Percentiles rank a stretch among this genome's conserved stretches.
These are phyloP conservation scores for Danio albolineatus DNA, from an alignment of 2,797 vertebrate genomes.

Conservation along the genomic window DNA sequence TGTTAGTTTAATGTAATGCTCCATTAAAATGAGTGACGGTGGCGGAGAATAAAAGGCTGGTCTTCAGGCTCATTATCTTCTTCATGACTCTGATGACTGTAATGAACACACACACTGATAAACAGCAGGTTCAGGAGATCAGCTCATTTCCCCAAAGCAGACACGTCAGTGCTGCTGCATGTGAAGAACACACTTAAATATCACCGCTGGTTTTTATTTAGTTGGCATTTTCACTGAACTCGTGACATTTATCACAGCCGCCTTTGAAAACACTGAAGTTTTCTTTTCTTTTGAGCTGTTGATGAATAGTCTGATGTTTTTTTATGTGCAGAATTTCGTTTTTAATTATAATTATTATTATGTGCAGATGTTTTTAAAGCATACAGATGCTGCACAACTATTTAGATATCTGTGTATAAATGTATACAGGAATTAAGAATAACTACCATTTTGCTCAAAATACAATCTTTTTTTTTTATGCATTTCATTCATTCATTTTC, in stretches of 20 bases:
- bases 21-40: constrained; percentile 74
- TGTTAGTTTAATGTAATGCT: constrained; percentile 74
- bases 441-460: too few relatives aligned
- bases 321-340: too few relatives aligned
- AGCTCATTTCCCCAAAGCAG: constrained; percentile 31
- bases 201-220: background rate
- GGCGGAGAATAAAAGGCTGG: constrained; percentile 59
- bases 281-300: background rate
- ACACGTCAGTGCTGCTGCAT: background rate
- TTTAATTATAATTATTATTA: too few relatives aligned
- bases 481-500: too few relatives aligned
- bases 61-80: too few relatives aligned
- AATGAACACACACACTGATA: constrained; percentile 70
- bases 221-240: background rate
- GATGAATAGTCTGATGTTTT: background rate
- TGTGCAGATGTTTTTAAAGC: too few relatives aligned
- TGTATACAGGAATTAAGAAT: too few relatives aligned
- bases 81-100: constrained; percentile 69
- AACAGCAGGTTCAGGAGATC: constrained; percentile 46
- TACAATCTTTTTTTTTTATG: too few relatives aligned
- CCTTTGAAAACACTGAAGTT: background rate
- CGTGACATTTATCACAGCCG: background rate
- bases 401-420: too few relatives aligned
- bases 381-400: too few relatives aligned
- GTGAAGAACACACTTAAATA: background rate